Conservation (phyloP, 2,113 vertebrate species). For the Neotoma lepida region DNA sequence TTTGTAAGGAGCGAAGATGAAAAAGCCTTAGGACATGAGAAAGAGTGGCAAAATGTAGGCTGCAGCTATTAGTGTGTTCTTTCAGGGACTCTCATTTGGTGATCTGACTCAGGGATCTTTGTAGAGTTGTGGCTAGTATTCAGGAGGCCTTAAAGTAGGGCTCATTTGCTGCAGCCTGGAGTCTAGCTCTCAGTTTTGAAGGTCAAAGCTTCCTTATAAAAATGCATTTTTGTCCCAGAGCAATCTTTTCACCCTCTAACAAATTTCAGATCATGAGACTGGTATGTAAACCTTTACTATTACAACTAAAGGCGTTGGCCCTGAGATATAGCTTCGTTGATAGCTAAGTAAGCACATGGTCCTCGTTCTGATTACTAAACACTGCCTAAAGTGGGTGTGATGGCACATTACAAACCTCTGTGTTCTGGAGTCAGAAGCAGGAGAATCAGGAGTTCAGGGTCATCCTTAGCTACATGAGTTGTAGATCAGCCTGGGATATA, state of each 20-base stretch:
- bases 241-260: neutral
- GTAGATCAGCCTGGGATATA: neutral
- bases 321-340: neutral
- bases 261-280: neutral
- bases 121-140: neutral
- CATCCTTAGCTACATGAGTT: neutral
- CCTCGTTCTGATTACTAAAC: too few species aligned
- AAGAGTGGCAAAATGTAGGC: neutral
- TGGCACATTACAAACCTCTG: too few species aligned
- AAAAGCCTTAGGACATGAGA: neutral
- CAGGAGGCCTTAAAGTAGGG: neutral
- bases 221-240: constrained; percentile 12
- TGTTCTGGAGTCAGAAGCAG: neutral
- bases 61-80: neutral
- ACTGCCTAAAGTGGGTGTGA: neutral
- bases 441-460: neutral
- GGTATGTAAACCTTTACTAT: neutral
- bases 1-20: neutral
- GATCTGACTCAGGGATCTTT: neutral
- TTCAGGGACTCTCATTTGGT: neutral
- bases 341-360: neutral
- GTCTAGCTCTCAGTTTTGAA: neutral
- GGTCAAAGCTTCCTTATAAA: neutral
- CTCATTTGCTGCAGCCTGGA: neutral
- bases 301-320: neutral